phyloP scores from a whole-genome alignment of 2,888 invertebrate species.

The Nesidiocoris tenuis region DNA sequence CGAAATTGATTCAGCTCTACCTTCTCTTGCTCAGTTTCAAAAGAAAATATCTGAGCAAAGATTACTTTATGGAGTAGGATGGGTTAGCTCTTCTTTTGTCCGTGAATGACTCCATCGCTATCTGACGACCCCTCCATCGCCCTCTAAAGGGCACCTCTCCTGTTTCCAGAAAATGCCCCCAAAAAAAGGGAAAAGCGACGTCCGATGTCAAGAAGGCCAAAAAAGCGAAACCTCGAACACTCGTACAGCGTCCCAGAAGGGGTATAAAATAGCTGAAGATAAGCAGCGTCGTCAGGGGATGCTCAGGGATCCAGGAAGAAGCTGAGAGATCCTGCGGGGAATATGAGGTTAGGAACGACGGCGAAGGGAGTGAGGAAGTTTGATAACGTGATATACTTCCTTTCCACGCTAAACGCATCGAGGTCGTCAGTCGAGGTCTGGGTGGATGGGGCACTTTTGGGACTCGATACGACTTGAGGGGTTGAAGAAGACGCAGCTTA shows the following conservation, averaged over 20 bases:
- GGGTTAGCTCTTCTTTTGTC: neutral
- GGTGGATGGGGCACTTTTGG: neutral
- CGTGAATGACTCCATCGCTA: neutral
- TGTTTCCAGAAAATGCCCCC: neutral
- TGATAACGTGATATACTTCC: conserved; percentile 43
- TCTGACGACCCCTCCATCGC: neutral
- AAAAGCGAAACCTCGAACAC: neutral
- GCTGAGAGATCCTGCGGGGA: conserved; percentile 33
- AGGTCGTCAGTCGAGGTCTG: neutral
- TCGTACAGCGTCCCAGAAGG: neutral
- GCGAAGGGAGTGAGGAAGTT: conserved; percentile 9
- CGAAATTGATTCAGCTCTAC: no score
- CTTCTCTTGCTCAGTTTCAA: no score
- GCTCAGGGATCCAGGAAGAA: conserved; percentile 9
- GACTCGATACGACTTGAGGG: neutral
- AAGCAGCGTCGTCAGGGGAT: conserved; percentile 15
- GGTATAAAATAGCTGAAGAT: conserved; percentile 33
- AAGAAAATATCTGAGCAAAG: neutral
- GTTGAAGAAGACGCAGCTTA: neutral
- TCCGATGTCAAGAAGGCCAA: conserved; percentile 10
- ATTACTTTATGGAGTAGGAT: neutral
- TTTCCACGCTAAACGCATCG: neutral
- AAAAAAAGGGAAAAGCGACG: conserved; percentile 15
- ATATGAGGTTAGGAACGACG: conserved; percentile 15
- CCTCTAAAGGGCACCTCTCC: neutral